These are phyloP conservation scores for Megathymus violae DNA, from an alignment of 1,140 invertebrate genomes.

Conservation along the genomic window DNA sequence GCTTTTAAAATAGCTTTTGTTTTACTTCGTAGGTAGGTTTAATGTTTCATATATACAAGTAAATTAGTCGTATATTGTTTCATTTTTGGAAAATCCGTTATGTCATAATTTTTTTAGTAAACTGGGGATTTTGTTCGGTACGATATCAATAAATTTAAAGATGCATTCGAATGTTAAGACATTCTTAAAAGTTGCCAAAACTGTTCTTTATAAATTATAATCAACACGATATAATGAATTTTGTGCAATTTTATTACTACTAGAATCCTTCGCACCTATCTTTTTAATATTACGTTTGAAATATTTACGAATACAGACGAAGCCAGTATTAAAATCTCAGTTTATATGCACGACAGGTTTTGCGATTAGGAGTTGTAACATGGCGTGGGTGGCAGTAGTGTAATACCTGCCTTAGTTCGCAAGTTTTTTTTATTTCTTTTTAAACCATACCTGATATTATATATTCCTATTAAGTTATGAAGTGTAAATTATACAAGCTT, in stretches of 20 bases:
- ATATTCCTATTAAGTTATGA: too few relatives aligned
- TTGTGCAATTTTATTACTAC: slow-evolving; percentile 16
- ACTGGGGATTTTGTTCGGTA: too few relatives aligned
- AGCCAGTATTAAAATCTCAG: slow-evolving; percentile 50
- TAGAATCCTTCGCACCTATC: slow-evolving; percentile 28
- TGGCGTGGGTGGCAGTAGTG: slow-evolving; percentile 8
- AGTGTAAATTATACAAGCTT: too few relatives aligned
- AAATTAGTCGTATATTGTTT: not conserved
- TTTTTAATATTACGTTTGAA: slow-evolving; percentile 37
- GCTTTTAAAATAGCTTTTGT: too few relatives aligned
- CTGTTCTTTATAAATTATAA: too few relatives aligned
- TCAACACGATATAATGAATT: not conserved
- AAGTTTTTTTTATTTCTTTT: too few relatives aligned
- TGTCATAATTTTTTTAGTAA: not conserved
- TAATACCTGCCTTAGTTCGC: slow-evolving; percentile 3
- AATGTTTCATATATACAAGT: not conserved
- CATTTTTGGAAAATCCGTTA: not conserved
- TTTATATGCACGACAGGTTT: slow-evolving; percentile 50
- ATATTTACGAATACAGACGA: slow-evolving; percentile 43
- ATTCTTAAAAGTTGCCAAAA: too few relatives aligned
- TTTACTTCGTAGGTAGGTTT: too few relatives aligned
- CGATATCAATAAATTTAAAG: too few relatives aligned
- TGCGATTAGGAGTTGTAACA: slow-evolving; percentile 22
- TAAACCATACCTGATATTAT: too few relatives aligned
- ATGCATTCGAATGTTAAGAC: not conserved